Evolutionary conservation across 2,113 vertebrate genomes (phyloP), one percentile per base, ranked within the genome.

Genomic region (Larimichthys polyactis): DNA sequence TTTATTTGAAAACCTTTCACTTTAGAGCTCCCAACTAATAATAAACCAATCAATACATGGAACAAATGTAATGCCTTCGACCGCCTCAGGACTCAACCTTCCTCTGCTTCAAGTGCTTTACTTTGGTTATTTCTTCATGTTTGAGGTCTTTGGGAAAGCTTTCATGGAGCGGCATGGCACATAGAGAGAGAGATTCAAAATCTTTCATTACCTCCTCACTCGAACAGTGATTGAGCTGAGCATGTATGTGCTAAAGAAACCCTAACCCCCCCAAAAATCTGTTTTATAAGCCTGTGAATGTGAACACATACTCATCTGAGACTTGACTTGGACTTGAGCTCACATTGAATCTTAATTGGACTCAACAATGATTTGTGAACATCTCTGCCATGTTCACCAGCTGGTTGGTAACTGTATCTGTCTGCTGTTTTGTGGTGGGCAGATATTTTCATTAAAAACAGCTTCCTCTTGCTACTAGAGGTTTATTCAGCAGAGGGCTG

Each of bases 11-110:
- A 29, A 32, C 17, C 55, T 54, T 19, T 43, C 22, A 17, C 24
- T 43, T 46, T 19, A 9, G 55, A 48, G 70, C 40, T 20, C 46
- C 44, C 29, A 68, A 68, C 63, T 81, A 81, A 81, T 74, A 81
- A 75, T 36, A 81, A 73, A 73, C 70, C 70, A 81, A 74, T 81
- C 78, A 74, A 81, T 81, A 81, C 49, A 20, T n/a, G 44, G 51
- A 67, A 27, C 52, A 19, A 27, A 51, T 66, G 20, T 81, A 51
- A 73, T 59, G 29, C 27, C 51, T 44, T 29, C 2, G 32, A 46
- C 62, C 5, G 17, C 52, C 36, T 20, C 46, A 51, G 62, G 62
- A 67, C 19, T 71, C 29, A 40, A 51, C 12, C 58, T 62, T 63
- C 32, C n/a, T 16, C 19, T 55, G 49, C 55, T 46, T 12, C 46